Base-by-base conservation (phyloP, 1,140 invertebrate genomes). In the Eriosoma lanigerum region DNA sequence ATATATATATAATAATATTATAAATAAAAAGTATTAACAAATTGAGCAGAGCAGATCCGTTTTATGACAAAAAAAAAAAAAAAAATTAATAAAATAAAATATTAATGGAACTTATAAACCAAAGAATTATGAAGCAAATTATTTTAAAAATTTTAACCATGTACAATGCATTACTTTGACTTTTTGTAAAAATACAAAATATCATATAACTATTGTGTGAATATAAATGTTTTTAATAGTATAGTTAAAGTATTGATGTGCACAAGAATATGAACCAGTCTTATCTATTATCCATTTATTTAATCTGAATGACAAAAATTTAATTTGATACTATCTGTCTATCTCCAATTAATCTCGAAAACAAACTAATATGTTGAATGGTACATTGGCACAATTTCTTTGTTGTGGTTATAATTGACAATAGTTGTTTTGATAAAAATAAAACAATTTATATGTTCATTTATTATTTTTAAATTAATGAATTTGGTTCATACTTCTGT, bases 31-130 rank as follows among this genome's bases (percentile, higher is more conserved):
- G 44, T 32, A 73, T 32, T 3, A 75, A 75, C 50, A 58, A 76
- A 60, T 76, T 76, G 56, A 76, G 73, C 73, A 76, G 26, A 76
- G 15, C 73, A 76, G 32, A 76, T 76, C 56, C 46, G 73, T 76
- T 76, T 76, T 38, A 4, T 76, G 15, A 21, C 17, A 5, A 54
- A 48, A 24, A 8, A 0, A 21, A 21, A 68, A 70, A 29, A 50
- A 12, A 24, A 70, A 26, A 48, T 44, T 38, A 4, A 38, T 4
- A 38, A 38, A 38, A 4, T 8, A 38, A 38, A 38, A n/a, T n/a
- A n/a, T n/a, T n/a, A n/a, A n/a, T 66, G 24, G 1, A 64, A 64
- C 58, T 26, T n/a, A 66, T 44, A 32, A 15, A 66, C 17, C 60
- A 32, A 62, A 62, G 32, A 10, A 62, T 12, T 32, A 64, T 64